Evolutionary conservation across 2,888 invertebrate genomes (phyloP).

Genomic region (Cyclophora albipunctata): DNA sequence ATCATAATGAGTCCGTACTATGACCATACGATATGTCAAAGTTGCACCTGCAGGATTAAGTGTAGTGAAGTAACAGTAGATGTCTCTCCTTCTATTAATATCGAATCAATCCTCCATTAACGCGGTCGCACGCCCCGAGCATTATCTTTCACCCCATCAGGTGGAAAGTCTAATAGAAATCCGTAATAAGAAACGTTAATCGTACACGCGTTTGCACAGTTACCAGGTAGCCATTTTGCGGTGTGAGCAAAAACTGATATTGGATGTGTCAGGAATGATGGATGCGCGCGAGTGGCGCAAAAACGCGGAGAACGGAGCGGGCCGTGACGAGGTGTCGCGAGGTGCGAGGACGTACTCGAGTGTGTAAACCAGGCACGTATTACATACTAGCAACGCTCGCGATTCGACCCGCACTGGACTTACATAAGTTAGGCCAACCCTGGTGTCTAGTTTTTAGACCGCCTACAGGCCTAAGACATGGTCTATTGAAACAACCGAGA

Average conservation of each 20-base stretch:
- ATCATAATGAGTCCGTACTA: slow-evolving; percentile 17
- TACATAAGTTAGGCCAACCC: too few relatives aligned
- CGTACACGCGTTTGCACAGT: slow-evolving; percentile 56
- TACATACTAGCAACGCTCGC: too few relatives aligned
- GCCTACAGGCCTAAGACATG: too few relatives aligned
- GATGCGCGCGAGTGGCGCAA: slow-evolving; percentile 56
- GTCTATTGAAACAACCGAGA: too few relatives aligned
- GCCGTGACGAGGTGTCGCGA: slow-evolving; percentile 40
- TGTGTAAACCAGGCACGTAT: too few relatives aligned
- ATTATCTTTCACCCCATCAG: slow-evolving; percentile 72
- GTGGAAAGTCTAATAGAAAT: slow-evolving; percentile 73
- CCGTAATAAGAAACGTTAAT: slow-evolving; percentile 70
- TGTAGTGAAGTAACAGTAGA: slow-evolving; percentile 8
- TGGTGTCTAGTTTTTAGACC: too few relatives aligned
- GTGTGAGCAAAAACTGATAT: slow-evolving; percentile 65
- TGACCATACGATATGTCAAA: slow-evolving; percentile 33
- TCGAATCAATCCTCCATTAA: slow-evolving; percentile 72
- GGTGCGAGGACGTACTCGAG: too few relatives aligned
- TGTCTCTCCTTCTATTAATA: slow-evolving; percentile 57
- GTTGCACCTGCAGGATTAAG: slow-evolving; percentile 31
- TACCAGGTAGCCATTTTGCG: slow-evolving; percentile 48
- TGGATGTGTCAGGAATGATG: slow-evolving; percentile 74
- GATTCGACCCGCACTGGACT: too few relatives aligned
- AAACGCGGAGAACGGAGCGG: slow-evolving; percentile 60
- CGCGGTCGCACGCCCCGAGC: slow-evolving; percentile 64